Evolutionary conservation across 1,140 invertebrate species (phyloP).

Genomic region (Cyphomyrmex costatus): DNA sequence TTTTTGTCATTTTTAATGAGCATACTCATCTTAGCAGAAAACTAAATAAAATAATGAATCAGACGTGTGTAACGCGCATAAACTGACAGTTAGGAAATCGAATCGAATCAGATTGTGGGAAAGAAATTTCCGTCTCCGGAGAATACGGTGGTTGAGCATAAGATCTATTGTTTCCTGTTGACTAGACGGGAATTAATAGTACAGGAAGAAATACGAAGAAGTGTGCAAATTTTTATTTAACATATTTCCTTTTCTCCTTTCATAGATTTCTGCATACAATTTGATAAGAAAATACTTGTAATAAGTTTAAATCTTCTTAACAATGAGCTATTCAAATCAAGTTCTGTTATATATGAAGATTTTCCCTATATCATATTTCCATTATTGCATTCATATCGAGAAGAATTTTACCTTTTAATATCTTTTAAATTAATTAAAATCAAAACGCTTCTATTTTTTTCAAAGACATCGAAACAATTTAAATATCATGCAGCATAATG

Average conservation of each 20-base stretch:
- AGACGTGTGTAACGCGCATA: neutral
- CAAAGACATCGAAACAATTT: neutral
- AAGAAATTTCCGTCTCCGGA: conserved; percentile 32
- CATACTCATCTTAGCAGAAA: neutral
- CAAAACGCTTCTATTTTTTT: neutral
- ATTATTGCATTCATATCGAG: neutral
- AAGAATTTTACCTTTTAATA: neutral
- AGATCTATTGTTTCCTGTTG: conserved; percentile 51
- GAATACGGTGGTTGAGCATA: conserved; percentile 13
- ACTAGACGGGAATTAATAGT: conserved; percentile 30
- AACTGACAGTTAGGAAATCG: conserved; percentile 2
- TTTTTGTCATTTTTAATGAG: neutral
- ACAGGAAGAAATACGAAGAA: conserved; percentile 7
- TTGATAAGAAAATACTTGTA: neutral
- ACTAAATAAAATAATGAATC: conserved; percentile 1
- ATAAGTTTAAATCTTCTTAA: neutral
- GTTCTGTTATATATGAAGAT: neutral
- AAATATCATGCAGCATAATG: neutral
- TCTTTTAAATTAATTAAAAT: neutral
- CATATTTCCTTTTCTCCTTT: neutral
- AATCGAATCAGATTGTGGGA: conserved; percentile 39
- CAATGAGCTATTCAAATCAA: neutral
- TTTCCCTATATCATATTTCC: neutral
- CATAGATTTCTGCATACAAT: neutral
- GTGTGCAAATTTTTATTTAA: conserved; percentile 26